These are phyloP conservation scores for Myoxocephalus aenaeus DNA, from an alignment of 2,797 vertebrate genomes.

Conservation along the genomic window DNA sequence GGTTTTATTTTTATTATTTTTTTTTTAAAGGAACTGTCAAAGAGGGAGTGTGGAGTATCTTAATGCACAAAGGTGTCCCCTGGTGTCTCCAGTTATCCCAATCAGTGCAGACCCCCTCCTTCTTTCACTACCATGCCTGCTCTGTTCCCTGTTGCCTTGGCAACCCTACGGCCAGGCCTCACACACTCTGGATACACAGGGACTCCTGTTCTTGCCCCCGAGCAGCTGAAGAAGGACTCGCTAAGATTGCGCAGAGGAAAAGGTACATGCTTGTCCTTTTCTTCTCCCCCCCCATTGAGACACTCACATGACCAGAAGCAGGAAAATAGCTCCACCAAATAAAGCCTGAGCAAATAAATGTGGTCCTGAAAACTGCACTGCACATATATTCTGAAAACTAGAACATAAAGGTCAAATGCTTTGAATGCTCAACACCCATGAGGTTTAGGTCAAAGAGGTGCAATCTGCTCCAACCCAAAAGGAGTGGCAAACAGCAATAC, in stretches of 20 bases:
- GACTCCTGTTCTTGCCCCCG: conserved; percentile 75
- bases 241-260: conserved; percentile 67
- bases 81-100: conserved; percentile 72
- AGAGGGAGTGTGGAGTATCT: conserved; percentile 62
- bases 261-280: conserved; percentile 62
- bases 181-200: conserved; percentile 67
- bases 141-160: conserved; percentile 82
- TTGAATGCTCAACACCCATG: background rate
- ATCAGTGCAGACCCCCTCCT: conserved; percentile 67
- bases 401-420: conserved; percentile 24
- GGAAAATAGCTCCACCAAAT: conserved; percentile 25
- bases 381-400: conserved; percentile 25
- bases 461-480: conserved; percentile 1
- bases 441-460: conserved; percentile 13
- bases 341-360: conserved; percentile 18
- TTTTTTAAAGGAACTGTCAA: conserved; percentile 4
- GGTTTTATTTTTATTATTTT: conserved; percentile 51
- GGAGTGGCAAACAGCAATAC: background rate
- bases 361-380: conserved; percentile 1
- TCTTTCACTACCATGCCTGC: conserved; percentile 72
- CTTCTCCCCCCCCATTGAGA: conserved; percentile 35
- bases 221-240: conserved; percentile 74
- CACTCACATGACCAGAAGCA: conserved; percentile 26
- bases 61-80: conserved; percentile 78
- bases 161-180: conserved; percentile 73